Evolutionary conservation across 2,797 vertebrate species (phyloP).

Genomic region (Poecile montanus): DNA sequence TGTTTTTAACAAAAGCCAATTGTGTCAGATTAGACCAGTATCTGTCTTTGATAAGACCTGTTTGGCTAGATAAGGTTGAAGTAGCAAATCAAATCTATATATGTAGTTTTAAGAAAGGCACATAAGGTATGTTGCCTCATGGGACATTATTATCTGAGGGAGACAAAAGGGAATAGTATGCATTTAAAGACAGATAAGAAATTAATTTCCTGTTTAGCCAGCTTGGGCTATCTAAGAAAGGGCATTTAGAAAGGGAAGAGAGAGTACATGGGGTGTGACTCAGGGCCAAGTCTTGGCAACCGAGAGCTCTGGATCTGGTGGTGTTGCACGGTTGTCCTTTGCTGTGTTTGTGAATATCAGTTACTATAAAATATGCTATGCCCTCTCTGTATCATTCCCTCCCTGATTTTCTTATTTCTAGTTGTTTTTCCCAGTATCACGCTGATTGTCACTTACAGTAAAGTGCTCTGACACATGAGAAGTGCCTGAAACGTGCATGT

Average conservation of each 20-base stretch:
- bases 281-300: not conserved
- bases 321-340: not conserved
- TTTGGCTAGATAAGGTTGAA: conserved; percentile 13
- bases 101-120: not conserved
- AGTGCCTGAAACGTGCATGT: not conserved
- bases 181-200: not conserved
- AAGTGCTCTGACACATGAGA: not conserved
- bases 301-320: not conserved
- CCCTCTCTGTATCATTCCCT: not conserved
- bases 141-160: not conserved
- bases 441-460: not conserved
- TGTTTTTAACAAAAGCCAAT: not conserved
- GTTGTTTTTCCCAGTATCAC: not conserved
- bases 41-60: conserved; percentile 29
- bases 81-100: not conserved
- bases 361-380: not conserved
- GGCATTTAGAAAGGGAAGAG: not conserved
- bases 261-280: not conserved
- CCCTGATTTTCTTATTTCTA: not conserved
- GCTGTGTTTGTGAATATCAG: not conserved
- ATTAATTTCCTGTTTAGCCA: not conserved
- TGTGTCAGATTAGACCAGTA: not conserved
- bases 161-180: not conserved
- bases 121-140: not conserved
- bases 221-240: not conserved